Base-by-base conservation (phyloP, 2,888 invertebrate genomes). In the Perizoma affinitatum region DNA sequence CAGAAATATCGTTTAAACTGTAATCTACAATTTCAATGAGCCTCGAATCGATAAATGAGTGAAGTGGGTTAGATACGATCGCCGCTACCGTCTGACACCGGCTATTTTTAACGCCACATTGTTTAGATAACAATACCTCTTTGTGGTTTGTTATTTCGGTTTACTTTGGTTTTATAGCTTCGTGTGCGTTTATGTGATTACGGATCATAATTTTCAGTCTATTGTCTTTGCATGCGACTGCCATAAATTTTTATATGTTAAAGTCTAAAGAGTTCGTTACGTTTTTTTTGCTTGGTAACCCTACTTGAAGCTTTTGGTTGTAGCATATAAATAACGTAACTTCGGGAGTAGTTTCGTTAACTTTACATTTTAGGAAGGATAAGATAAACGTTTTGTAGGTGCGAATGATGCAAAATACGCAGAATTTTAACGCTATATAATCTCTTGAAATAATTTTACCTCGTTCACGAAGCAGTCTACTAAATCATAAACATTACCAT, bases 401-500 rank as follows among this genome's bases (percentile, higher is more conserved):
- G 33, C n/a, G 11, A 40, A 34, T 34, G 9, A 11, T 45, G 38
- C 33, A 34, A 40, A 50, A 34, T 41, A 35, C 46, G 42, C 42
- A 33, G 47, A 47, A 52, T 43, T 58, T 47, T 33, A 51, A 22
- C 6, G 10, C 34, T 41, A 41, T 35, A 51, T 56, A 44, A 57
- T 45, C 11, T 43, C 47, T 58, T 7, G 22, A 60, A 53, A 56
- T 53, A 61, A 53, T 34, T 43, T 53, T 36, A 33, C 44, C 22
- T 36, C 36, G 42, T 56, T 44, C 58, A 53, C 65, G 55, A 36
- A 44, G 56, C 34, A 50, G 51, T 42, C 61, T 56, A 65, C 47
- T 54, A 59, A 68, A 65, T 67, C 71, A 67, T 50, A 55, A 65
- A 70, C 58, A 58, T 66, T 52, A 52, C 49, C 61, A 56, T 54